These are phyloP conservation scores for Xiphorhynchus elegans DNA, from an alignment of 2,113 vertebrate genomes.

Conservation along the genomic window DNA sequence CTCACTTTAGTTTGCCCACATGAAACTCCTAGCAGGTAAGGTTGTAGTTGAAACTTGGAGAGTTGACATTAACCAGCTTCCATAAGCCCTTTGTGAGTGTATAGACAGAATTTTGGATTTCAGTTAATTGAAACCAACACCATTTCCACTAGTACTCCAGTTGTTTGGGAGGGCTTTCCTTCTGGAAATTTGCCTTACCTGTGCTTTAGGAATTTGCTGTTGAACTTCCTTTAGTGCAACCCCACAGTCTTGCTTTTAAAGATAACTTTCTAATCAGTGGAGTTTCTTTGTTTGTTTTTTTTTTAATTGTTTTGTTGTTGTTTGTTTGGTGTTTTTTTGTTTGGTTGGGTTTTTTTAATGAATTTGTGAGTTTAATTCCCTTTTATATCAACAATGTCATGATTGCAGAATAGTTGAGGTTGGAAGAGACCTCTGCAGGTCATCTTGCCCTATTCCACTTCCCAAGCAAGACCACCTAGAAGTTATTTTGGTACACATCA, in stretches of 20 bases:
- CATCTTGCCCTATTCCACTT: background rate
- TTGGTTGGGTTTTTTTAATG: background rate
- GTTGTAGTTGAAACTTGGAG: background rate
- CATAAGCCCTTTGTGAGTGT: background rate
- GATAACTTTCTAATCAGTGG: background rate
- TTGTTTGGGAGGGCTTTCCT: background rate
- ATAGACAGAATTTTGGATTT: background rate
- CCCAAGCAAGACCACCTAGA: background rate
- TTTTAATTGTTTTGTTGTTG: too few relatives aligned
- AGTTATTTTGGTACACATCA: rapidly evolving
- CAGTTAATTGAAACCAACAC: background rate
- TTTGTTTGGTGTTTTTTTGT: too few relatives aligned
- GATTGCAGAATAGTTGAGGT: background rate
- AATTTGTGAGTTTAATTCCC: background rate
- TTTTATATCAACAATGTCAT: background rate
- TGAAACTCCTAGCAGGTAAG: background rate
- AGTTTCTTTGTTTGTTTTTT: too few relatives aligned
- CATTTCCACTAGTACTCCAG: background rate
- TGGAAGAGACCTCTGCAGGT: background rate
- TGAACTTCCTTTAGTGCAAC: background rate
- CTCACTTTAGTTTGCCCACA: background rate
- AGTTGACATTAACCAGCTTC: background rate
- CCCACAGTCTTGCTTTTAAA: background rate
- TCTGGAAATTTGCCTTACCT: background rate
- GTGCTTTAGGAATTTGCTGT: background rate